Evolutionary conservation across 2,888 invertebrate species (phyloP).

Genomic region (Xanthia togata): DNA sequence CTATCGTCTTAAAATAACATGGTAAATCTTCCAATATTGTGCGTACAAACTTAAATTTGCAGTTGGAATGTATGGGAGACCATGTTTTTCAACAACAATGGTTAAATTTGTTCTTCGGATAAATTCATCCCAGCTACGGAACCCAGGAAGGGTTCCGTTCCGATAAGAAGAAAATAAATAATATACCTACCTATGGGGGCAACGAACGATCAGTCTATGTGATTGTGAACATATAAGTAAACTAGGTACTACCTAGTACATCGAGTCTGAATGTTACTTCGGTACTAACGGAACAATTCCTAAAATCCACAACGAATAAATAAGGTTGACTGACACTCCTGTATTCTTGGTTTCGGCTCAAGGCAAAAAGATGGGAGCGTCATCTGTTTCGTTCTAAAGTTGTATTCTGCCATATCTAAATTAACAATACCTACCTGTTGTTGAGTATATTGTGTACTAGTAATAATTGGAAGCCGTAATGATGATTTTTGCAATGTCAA

Average conservation of each 20-base stretch:
- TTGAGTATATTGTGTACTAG: neutral
- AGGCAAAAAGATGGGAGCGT: constrained; percentile 20
- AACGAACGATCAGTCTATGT: neutral
- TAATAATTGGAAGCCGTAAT: neutral
- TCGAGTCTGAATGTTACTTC: constrained; percentile 13
- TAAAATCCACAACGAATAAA: constrained; percentile 5
- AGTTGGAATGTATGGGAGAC: too few relatives aligned
- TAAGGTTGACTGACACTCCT: constrained; percentile 39
- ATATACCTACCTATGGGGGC: neutral
- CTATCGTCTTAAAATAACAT: too few relatives aligned
- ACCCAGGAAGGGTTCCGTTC: too few relatives aligned
- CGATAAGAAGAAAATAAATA: neutral
- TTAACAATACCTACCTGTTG: neutral
- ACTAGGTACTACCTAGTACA: neutral
- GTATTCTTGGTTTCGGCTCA: constrained; percentile 36
- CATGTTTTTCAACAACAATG: too few relatives aligned
- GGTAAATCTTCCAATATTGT: too few relatives aligned
- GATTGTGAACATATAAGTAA: neutral
- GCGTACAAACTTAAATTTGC: too few relatives aligned
- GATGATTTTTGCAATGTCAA: neutral
- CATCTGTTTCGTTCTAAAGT: neutral
- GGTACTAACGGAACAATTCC: constrained; percentile 5
- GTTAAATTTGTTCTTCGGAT: too few relatives aligned
- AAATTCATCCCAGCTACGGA: too few relatives aligned
- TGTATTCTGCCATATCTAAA: neutral